Base-by-base conservation (phyloP, 2,113 vertebrate species). In the Muntiacus reevesi region DNA sequence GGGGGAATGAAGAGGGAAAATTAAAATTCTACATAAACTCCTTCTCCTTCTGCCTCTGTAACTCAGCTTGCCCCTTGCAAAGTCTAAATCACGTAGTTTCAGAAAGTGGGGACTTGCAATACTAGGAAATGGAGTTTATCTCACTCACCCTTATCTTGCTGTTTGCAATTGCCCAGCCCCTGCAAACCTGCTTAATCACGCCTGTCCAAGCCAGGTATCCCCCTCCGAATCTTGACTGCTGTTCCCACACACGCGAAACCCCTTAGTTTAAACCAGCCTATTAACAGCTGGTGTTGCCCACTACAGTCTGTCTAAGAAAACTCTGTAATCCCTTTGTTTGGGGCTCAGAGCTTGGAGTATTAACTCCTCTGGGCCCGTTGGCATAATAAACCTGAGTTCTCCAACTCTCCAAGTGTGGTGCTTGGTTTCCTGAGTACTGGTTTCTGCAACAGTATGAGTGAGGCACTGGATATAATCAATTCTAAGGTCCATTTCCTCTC, bases 231-330 rank as follows among this genome's bases (percentile, higher is more conserved):
- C 64, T 71, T 71, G 64, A 71, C 17, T 71, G 64, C 17, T 36
- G 5, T 71, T 71, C 17, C n/a, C n/a, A 71, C 17, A 2, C 0
- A 8, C 1, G 5, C 4, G 2, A 71, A 71, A 23, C n/a, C 4
- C 4, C 17, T 36, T 71, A 71, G 64, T 71, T 71, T 71, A 71
- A 71, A 36, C n/a, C n/a, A 71, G 64, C 17, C n/a, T 71, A 71
- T 36, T 71, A 71, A 36, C n/a, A 71, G 64, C 64, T 71, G 9
- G 9, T 71, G 64, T 71, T 71, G 64, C n/a, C 64, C n/a, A 3
- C n/a, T 71, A 71, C 1, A 71, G n/a, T 36, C 9, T 71, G 7
- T 36, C 16, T 71, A 71, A 36, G 36, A 36, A 71, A 36, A 21
- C 64, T 71, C 64, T 71, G n/a, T 71, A 71, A 71, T 21, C n/a